Percentiles rank a stretch among this genome's conserved stretches.
phyloP scores from a whole-genome alignment of 1,140 invertebrate species.

The Dendroctonus ponderosae region DNA sequence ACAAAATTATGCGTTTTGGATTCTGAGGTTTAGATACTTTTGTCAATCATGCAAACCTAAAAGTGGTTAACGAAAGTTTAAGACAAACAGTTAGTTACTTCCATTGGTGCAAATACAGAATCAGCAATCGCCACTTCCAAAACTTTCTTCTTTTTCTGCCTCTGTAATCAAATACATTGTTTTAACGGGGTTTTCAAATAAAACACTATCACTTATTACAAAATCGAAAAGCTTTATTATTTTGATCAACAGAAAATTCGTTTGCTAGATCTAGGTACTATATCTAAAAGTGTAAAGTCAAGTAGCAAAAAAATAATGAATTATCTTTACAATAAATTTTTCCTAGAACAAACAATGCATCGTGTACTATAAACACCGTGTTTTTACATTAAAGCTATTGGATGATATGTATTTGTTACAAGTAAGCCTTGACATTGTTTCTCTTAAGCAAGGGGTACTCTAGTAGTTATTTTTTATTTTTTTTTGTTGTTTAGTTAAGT shows the following conservation, averaged over 20 bases:
- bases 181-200: neutral
- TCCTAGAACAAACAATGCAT: constrained; percentile 32
- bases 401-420: constrained; percentile 43
- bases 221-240: constrained; percentile 32
- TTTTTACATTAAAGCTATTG: constrained; percentile 40
- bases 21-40: too few species aligned
- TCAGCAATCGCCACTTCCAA: too few species aligned
- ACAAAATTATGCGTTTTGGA: too few species aligned
- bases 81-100: too few species aligned
- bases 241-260: constrained; percentile 5
- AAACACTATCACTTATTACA: constrained; percentile 16
- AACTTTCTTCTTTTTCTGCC: too few species aligned
- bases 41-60: too few species aligned
- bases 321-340: constrained; percentile 30
- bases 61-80: too few species aligned
- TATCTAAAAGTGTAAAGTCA: constrained; percentile 36
- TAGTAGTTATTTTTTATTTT: constrained; percentile 22
- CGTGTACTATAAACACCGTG: constrained; percentile 36
- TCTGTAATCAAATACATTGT: too few species aligned
- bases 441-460: constrained; percentile 29
- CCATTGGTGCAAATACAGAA: too few species aligned
- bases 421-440: constrained; percentile 38
- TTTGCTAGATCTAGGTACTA: constrained; percentile 15
- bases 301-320: constrained; percentile 37
- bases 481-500: neutral